These are phyloP conservation scores for Trichogramma pretiosum DNA, from an alignment of 1,140 invertebrate species.

Conservation along the genomic window DNA sequence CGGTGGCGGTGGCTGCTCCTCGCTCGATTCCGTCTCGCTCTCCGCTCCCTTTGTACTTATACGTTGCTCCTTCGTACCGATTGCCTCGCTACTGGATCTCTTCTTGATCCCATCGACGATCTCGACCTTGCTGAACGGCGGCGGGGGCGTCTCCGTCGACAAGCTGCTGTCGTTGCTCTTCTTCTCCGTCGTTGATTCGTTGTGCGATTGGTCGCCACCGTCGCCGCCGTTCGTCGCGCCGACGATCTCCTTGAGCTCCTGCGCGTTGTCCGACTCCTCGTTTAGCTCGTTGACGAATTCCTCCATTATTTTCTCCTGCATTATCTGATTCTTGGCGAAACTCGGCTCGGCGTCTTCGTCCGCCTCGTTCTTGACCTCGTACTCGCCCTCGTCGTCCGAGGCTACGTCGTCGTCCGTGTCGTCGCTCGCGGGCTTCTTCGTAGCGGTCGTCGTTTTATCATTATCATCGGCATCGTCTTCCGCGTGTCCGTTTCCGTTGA, in stretches of 20 bases:
- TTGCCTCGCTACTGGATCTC: slow-evolving; percentile 7
- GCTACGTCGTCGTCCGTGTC: slow-evolving; percentile 1
- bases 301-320: slow-evolving; percentile 15
- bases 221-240: background rate
- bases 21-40: background rate
- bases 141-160: background rate
- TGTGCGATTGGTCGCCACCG: background rate
- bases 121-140: background rate
- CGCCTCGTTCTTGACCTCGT: background rate
- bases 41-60: background rate
- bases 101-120: background rate
- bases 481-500: background rate
- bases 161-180: background rate
- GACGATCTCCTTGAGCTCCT: slow-evolving; percentile 16
- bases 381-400: background rate
- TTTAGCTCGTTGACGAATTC: slow-evolving; percentile 12
- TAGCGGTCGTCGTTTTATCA: background rate
- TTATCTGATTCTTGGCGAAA: slow-evolving; percentile 2
- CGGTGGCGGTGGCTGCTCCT: background rate
- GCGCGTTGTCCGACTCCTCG: slow-evolving; percentile 10
- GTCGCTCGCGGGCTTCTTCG: slow-evolving; percentile 4
- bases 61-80: slow-evolving; percentile 5
- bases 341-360: background rate
- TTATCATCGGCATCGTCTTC: background rate
- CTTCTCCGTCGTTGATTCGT: slow-evolving; percentile 1